Evolutionary conservation across 37 sponge, comb jelly and placozoan species (phyloP).

Genomic region (Lycopodina hypogea): DNA sequence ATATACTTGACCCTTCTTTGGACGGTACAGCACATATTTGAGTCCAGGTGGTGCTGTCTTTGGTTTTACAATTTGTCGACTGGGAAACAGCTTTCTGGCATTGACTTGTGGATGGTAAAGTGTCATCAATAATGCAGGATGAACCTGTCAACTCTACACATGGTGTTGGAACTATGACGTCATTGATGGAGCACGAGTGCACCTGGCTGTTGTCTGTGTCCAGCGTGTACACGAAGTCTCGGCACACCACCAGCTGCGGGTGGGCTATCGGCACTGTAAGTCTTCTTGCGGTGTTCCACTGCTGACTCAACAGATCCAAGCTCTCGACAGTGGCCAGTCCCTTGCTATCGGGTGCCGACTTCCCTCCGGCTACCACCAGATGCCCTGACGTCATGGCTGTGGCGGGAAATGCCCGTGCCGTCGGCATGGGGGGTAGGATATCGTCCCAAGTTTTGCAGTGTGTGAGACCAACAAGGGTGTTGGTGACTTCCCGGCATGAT

Average conservation of each 20-base stretch:
- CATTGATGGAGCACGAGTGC: neutral
- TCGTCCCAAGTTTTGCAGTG: neutral
- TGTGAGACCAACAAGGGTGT: neutral
- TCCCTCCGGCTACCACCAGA: constrained; percentile 19
- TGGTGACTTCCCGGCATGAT: neutral
- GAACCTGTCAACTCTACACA: too few species aligned
- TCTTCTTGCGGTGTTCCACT: constrained; percentile 1
- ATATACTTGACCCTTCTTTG: neutral
- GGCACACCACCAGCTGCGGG: neutral
- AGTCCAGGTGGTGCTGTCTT: neutral
- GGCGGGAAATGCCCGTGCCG: neutral
- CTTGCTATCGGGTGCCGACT: neutral
- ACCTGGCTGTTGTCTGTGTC: neutral
- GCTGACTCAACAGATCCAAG: neutral
- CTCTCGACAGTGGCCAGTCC: neutral
- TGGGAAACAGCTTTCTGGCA: too few species aligned
- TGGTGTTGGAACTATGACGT: too few species aligned
- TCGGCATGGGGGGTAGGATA: constrained; percentile 15
- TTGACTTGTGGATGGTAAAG: too few species aligned
- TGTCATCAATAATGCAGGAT: too few species aligned
- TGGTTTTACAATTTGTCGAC: too few species aligned
- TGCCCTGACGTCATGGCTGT: neutral
- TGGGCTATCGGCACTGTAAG: neutral
- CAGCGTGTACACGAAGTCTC: neutral
- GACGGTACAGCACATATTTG: neutral